A percentile compares a stretch with the other conserved stretches of the same genome.
phyloP scores from a whole-genome alignment of 2,888 invertebrate species.

The Clivina fossor region DNA sequence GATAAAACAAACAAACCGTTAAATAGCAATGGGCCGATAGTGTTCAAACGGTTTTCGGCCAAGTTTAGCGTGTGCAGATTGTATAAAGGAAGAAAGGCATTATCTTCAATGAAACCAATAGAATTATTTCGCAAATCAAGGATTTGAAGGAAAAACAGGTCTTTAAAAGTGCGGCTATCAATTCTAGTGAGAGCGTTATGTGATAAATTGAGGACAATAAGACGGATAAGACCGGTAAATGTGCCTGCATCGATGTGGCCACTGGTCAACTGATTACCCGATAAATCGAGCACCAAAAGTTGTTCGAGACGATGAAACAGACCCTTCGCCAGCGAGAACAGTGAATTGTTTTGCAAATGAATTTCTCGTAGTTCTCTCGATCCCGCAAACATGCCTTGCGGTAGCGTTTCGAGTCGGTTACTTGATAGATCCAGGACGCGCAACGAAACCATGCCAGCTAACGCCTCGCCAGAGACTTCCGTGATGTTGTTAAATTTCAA shows the following conservation, averaged over 20 bases:
- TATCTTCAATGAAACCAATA: slow-evolving; percentile 85
- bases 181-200: slow-evolving; percentile 84
- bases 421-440: slow-evolving; percentile 83
- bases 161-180: slow-evolving; percentile 82
- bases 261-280: slow-evolving; percentile 81
- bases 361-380: slow-evolving; percentile 81
- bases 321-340: slow-evolving; percentile 79
- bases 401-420: slow-evolving; percentile 79
- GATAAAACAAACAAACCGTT: slow-evolving; percentile 82
- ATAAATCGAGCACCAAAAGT: slow-evolving; percentile 79
- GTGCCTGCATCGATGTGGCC: slow-evolving; percentile 83
- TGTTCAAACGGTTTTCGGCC: slow-evolving; percentile 82
- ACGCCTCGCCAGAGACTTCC: slow-evolving; percentile 75
- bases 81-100: slow-evolving; percentile 83
- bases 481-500: slow-evolving; percentile 82
- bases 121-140: slow-evolving; percentile 84
- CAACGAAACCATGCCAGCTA: slow-evolving; percentile 76
- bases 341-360: slow-evolving; percentile 80
- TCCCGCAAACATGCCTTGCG: slow-evolving; percentile 78
- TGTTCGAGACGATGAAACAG: slow-evolving; percentile 83
- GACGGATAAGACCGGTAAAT: slow-evolving; percentile 79
- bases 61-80: slow-evolving; percentile 87
- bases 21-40: slow-evolving; percentile 78
- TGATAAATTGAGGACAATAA: slow-evolving; percentile 82
- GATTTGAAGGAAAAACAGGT: slow-evolving; percentile 82